Percentiles rank a stretch among this genome's conserved stretches.
Evolutionary conservation across 2,113 vertebrate genomes (phyloP).

Genomic region (Xyliphius kryptos): DNA sequence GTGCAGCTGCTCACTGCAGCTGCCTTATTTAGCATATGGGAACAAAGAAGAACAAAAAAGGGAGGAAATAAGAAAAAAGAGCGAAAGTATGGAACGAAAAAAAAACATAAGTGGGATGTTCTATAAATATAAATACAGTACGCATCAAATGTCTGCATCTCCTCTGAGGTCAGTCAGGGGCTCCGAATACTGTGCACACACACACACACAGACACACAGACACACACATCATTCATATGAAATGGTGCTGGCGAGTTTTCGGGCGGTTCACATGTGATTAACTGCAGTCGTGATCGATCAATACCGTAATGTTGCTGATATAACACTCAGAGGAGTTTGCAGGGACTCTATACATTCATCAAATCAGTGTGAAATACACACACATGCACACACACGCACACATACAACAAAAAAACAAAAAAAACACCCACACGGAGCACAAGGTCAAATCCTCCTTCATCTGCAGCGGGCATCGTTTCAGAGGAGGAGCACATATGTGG

Average conservation of each 20-base stretch:
- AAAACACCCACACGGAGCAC: constrained; percentile 22
- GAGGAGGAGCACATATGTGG: too few relatives aligned
- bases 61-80: constrained; percentile 14
- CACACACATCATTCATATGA: too few relatives aligned
- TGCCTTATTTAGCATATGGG: constrained; percentile 39
- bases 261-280: constrained; percentile 35
- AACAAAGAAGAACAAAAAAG: constrained; percentile 12
- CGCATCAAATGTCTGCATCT: constrained; percentile 3
- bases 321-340: constrained; percentile 33
- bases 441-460: constrained; percentile 37
- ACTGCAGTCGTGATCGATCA: constrained; percentile 33
- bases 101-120: background rate
- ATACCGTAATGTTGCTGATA: constrained; percentile 40
- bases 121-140: constrained; percentile 1
- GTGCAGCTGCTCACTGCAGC: constrained; percentile 56
- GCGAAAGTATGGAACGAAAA: constrained; percentile 22
- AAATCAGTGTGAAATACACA: constrained; percentile 1
- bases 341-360: constrained; percentile 33
- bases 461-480: too few relatives aligned
- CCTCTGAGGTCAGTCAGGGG: constrained; percentile 4
- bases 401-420: background rate
- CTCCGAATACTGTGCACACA: background rate
- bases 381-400: constrained; percentile 14
- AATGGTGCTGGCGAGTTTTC: background rate
- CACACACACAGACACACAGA: too few relatives aligned